These are phyloP conservation scores for Cataglyphis rosenhaueri DNA, from an alignment of 2,888 invertebrate genomes.

Conservation along the genomic window DNA sequence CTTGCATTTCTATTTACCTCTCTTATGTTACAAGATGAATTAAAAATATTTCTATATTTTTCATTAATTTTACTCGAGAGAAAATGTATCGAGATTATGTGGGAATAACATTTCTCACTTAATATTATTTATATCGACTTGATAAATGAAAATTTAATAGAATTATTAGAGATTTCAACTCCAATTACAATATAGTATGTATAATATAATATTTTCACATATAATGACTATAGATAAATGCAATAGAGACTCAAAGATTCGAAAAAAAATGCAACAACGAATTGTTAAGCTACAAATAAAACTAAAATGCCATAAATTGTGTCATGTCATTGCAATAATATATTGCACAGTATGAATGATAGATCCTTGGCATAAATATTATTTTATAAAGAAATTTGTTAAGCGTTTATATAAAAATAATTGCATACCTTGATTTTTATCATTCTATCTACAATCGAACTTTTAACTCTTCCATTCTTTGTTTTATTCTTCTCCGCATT, in stretches of 20 bases:
- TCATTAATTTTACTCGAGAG: neutral
- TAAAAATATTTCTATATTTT: slow-evolving; percentile 18
- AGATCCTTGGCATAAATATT: slow-evolving; percentile 60
- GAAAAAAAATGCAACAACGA: slow-evolving; percentile 56
- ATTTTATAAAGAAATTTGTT: slow-evolving; percentile 55
- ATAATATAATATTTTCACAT: slow-evolving; percentile 10
- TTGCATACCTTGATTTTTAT: slow-evolving; percentile 48
- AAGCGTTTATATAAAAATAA: slow-evolving; percentile 70
- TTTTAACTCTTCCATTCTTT: slow-evolving; percentile 90
- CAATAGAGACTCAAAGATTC: slow-evolving; percentile 59
- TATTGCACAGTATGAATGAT: slow-evolving; percentile 41
- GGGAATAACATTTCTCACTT: slow-evolving; percentile 27
- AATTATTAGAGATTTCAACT: slow-evolving; percentile 36
- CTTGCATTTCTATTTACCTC: neutral
- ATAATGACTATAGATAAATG: slow-evolving; percentile 64
- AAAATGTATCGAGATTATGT: neutral
- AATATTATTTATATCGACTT: neutral
- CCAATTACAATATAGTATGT: slow-evolving; percentile 20
- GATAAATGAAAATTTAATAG: slow-evolving; percentile 22
- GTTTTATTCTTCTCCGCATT: slow-evolving; percentile 88
- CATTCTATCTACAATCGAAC: slow-evolving; percentile 87
- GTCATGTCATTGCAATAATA: slow-evolving; percentile 53
- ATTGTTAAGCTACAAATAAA: slow-evolving; percentile 58
- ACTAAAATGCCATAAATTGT: slow-evolving; percentile 38
- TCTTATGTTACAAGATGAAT: neutral